These are phyloP conservation scores for Dendrolimus kikuchii DNA, from an alignment of 1,140 invertebrate species.

Conservation along the genomic window DNA sequence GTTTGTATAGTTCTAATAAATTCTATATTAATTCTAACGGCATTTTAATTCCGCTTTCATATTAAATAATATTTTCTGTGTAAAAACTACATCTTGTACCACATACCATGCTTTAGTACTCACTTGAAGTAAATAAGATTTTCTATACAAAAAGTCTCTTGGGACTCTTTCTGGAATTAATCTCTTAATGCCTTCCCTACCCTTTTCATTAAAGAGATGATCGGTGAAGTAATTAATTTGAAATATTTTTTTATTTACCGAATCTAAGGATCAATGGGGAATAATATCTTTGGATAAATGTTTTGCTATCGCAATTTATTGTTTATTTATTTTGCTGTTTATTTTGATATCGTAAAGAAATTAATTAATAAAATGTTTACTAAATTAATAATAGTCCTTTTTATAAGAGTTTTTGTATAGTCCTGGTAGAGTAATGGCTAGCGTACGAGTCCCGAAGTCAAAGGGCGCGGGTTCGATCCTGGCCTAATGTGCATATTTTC, in stretches of 20 bases:
- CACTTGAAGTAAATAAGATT: constrained; percentile 62
- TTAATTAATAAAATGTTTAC: not conserved
- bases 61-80: not conserved
- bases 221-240: constrained; percentile 45
- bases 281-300: constrained; percentile 1
- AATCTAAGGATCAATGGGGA: not conserved
- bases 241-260: constrained; percentile 19
- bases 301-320: not conserved
- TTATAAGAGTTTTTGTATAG: too few relatives aligned
- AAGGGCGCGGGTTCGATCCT: too few relatives aligned
- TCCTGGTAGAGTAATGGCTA: too few relatives aligned
- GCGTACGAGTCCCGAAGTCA: too few relatives aligned
- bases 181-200: constrained; percentile 56
- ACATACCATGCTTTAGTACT: constrained; percentile 27
- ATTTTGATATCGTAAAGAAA: not conserved
- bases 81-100: constrained; percentile 4
- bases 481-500: too few relatives aligned
- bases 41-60: not conserved
- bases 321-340: not conserved
- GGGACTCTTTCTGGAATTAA: constrained; percentile 59
- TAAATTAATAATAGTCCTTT: not conserved
- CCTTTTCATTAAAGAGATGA: constrained; percentile 49
- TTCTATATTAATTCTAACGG: too few relatives aligned
- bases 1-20: too few relatives aligned
- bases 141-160: constrained; percentile 58